Conservation (phyloP, 2,888 invertebrate species). For the Leptogaster cylindrica region DNA sequence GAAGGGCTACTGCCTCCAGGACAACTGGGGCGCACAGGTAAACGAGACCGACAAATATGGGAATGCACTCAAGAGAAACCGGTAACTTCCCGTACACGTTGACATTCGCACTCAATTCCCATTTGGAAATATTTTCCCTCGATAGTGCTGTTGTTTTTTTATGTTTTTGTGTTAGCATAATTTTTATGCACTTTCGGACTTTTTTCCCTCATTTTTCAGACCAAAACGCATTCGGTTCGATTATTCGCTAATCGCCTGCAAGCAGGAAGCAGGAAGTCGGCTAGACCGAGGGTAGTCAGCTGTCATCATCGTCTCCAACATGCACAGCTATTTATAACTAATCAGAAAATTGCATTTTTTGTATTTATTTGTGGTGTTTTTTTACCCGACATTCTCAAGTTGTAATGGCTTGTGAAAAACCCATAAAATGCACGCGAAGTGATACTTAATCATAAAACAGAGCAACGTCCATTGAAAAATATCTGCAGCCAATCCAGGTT, state of each 20-base stretch:
- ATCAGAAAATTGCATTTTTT: constrained; percentile 21
- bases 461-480: too few species aligned
- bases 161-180: background rate
- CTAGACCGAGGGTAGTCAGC: constrained; percentile 46
- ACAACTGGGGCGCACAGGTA: constrained; percentile 17
- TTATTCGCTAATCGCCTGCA: constrained; percentile 38
- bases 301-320: constrained; percentile 15
- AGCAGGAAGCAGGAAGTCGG: constrained; percentile 47
- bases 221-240: constrained; percentile 24
- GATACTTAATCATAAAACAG: too few species aligned
- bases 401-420: background rate
- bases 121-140: constrained; percentile 20
- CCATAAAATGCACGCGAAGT: too few species aligned
- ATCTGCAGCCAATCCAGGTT: too few species aligned
- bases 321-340: background rate
- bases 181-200: constrained; percentile 35
- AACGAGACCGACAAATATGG: constrained; percentile 9
- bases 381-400: too few species aligned
- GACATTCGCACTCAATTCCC: constrained; percentile 21
- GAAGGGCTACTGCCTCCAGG: background rate
- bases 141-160: background rate
- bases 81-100: background rate
- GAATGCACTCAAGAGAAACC: constrained; percentile 24
- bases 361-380: background rate
- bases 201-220: background rate